Evolutionary conservation across 2,797 vertebrate genomes (phyloP), one percentile per base, ranked within the genome.

Genomic region (Anolis apletophallus): DNA sequence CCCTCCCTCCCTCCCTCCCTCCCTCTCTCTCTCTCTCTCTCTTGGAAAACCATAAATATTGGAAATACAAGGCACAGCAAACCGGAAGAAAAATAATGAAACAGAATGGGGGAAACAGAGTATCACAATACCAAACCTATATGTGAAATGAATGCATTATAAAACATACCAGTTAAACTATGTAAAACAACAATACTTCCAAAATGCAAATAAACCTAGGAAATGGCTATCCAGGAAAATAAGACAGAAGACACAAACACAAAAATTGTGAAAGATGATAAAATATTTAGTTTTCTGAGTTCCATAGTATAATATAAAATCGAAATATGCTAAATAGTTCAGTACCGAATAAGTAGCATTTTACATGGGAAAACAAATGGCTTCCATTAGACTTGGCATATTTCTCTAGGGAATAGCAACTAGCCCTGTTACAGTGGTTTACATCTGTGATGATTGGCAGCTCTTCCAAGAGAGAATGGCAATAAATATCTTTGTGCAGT

Each of bases 401-500:
- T 87, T 75, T 92, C 64, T 83, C 7, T 9, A 19, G 86, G 59
- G 2, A 55, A 52, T 64, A 29, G 54, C 54, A 76, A 32, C 32
- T 61, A 16, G 3, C 61, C 80, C 14, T 67, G 5, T 69, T 59
- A 85, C 10, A 9, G 52, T 1, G 67, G 21, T 17, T n/a, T 21
- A 50, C 40, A 40, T 74, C 57, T 61, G 10, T 79, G 73, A 10
- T 84, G 34, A 85, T 52, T 88, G 55, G 46, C 64, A 90, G 72
- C 46, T 84, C 26, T 85, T 77, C 21, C 40, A 85, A n/a, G 32
- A 84, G 11, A 64, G 75, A 81, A 10, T 59, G 86, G 74, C 67
- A 68, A 84, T 61, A 71, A 67, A 61, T 29, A 69, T 59, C 57
- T 86, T 19, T 69, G 36, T 87, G 84, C 7, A 80, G 59, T 84